A percentile compares a stretch with the other conserved stretches of the same genome.
phyloP scores from a whole-genome alignment of 2,888 invertebrate genomes.

The Euspilapteryx auroguttella region DNA sequence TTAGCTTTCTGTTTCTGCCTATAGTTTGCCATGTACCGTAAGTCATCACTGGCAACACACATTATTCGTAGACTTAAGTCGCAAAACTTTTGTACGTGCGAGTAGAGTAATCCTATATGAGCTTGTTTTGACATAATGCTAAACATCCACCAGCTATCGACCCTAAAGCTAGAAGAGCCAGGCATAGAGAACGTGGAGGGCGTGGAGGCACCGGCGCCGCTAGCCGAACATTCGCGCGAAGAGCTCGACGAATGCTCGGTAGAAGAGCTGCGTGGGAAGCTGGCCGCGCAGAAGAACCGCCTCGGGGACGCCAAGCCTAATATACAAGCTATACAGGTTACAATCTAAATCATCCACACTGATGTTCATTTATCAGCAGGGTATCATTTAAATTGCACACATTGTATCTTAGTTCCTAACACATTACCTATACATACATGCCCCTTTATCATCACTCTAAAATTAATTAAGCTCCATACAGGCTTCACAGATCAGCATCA shows the following conservation, averaged over 20 bases:
- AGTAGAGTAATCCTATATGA: too few relatives aligned
- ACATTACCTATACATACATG: too few relatives aligned
- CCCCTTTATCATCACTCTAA: too few relatives aligned
- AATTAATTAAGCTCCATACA: too few relatives aligned
- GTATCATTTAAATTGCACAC: background rate
- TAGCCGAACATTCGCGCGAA: constrained; percentile 65
- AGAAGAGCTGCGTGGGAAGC: constrained; percentile 61
- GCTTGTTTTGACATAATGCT: too few relatives aligned
- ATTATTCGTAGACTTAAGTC: too few relatives aligned
- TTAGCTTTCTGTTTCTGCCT: too few relatives aligned
- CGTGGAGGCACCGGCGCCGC: constrained; percentile 34
- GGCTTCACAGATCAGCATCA: background rate
- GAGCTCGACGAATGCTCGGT: constrained; percentile 63
- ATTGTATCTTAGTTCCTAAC: background rate
- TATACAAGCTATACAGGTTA: constrained; percentile 71
- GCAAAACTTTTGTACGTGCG: too few relatives aligned
- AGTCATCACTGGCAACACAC: too few relatives aligned
- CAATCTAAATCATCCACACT: too few relatives aligned
- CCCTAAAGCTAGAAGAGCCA: constrained; percentile 60
- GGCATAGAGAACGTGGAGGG: constrained; percentile 32
- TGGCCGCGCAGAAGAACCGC: constrained; percentile 60
- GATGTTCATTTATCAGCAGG: too few relatives aligned
- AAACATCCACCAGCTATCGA: constrained; percentile 37
- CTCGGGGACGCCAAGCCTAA: constrained; percentile 70
- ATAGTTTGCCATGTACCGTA: too few relatives aligned